Base-by-base conservation (phyloP, 2,797 vertebrate genomes). In the Echeneis naucrates region DNA sequence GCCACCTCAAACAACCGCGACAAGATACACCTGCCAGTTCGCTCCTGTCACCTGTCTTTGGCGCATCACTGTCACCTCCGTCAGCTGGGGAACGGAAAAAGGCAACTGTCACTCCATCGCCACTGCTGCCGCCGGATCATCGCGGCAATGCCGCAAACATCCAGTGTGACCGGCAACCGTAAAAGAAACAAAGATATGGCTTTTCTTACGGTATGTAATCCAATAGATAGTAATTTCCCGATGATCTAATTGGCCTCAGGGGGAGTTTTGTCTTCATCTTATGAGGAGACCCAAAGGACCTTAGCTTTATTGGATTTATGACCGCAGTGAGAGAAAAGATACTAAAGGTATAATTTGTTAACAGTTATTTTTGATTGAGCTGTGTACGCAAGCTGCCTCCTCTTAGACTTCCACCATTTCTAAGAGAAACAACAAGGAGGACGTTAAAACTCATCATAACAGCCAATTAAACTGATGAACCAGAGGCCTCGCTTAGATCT, bases 231-330 rank as follows among this genome's bases (percentile, higher is more conserved):
- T 88, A 60, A 91, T 92, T 91, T 92, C 86, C 91, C 87, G 87
- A 84, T 87, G 87, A 72, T 85, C 80, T 93, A 90, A 93, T 93
- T 91, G 89, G 91, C 88, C 92, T 82, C 73, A 3, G 64, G 85
- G 88, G 92, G 78, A 83, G 78, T 83, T 84, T 88, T 84, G 87
- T 86, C 81, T 88, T 89, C 67, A 81, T 88, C 81, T 86, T 89
- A 87, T 77, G 81, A 90, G 82, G 64, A 83, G 81, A 84, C 89
- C 86, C 88, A 55, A 71, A 85, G 86, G 87, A 90, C 90, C 82
- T 72, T 77, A 63, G 75, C 81, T 82, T 85, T 90, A 93, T 92
- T 87, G 88, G 89, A 88, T 92, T 91, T 90, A 91, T 93, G 93
- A 92, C 90, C 93, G 91, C 86, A 66, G 72, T 88, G 79, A 86